Conservation (phyloP, 2,888 invertebrate species). For the Cylloceria caligata region DNA sequence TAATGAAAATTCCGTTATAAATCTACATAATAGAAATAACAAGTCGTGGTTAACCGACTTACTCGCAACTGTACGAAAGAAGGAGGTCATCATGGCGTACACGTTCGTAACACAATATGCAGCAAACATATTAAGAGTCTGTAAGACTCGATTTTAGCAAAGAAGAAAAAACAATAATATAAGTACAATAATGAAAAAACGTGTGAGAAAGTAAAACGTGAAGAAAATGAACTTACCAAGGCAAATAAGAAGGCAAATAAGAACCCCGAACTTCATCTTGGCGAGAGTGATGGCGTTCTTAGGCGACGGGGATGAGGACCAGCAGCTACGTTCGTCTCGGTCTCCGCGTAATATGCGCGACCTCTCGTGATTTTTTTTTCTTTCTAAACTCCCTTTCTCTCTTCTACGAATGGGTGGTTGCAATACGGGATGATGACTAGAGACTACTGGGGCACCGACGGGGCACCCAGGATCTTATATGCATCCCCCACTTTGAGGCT, state of each 20-base stretch:
- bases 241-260: constrained; percentile 77
- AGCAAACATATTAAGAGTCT: too few species aligned
- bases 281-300: constrained; percentile 64
- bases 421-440: constrained; percentile 81
- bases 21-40: constrained; percentile 16
- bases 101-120: constrained; percentile 37
- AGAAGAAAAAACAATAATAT: constrained; percentile 12
- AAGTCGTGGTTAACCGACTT: constrained; percentile 50
- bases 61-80: constrained; percentile 46
- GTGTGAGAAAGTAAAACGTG: constrained; percentile 37
- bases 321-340: constrained; percentile 19
- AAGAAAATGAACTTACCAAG: constrained; percentile 76
- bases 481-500: constrained; percentile 81
- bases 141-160: too few species aligned
- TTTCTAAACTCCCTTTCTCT: constrained; percentile 53
- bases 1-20: constrained; percentile 25
- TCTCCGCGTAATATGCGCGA: constrained; percentile 45
- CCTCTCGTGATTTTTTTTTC: constrained; percentile 29
- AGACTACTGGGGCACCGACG: constrained; percentile 81
- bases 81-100: constrained; percentile 52
- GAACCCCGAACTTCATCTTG: constrained; percentile 79
- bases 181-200: constrained; percentile 14
- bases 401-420: constrained; percentile 62
- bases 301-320: constrained; percentile 50
- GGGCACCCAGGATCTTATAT: constrained; percentile 82